These are phyloP conservation scores for Tryphoninae sp. DNA, from an alignment of 2,888 invertebrate genomes.

Conservation along the genomic window DNA sequence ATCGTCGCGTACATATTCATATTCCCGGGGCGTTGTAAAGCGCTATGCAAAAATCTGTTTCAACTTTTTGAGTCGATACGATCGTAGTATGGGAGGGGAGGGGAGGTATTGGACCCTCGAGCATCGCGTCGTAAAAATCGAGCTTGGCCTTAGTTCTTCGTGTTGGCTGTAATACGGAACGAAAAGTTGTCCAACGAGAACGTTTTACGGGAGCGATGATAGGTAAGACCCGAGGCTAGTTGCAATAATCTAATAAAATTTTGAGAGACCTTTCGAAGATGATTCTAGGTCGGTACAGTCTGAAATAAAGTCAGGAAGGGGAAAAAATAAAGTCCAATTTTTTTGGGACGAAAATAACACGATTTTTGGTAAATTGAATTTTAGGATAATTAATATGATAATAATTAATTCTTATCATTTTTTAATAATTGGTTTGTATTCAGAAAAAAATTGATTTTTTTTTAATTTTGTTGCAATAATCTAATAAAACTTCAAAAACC, in stretches of 20 bases:
- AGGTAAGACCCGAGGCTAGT: conserved; percentile 43
- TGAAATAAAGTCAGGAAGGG: neutral
- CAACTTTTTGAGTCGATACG: conserved; percentile 8
- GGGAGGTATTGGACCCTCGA: neutral
- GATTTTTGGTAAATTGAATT: neutral
- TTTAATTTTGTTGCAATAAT: conserved; percentile 67
- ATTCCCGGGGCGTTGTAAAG: conserved; percentile 36
- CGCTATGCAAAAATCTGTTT: conserved; percentile 23
- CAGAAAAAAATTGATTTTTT: too few relatives aligned
- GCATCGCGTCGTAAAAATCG: conserved; percentile 45
- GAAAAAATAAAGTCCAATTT: neutral
- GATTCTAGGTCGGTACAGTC: conserved; percentile 34
- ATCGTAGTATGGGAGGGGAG: conserved; percentile 1
- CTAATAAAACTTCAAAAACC: conserved; percentile 65
- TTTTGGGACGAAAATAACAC: neutral
- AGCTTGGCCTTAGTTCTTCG: conserved; percentile 38
- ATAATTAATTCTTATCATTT: too few relatives aligned
- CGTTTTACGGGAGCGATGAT: conserved; percentile 64
- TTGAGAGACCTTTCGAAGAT: conserved; percentile 50
- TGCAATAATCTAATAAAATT: conserved; percentile 69
- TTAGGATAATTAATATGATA: too few relatives aligned
- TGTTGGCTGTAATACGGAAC: conserved; percentile 38
- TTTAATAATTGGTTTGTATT: too few relatives aligned
- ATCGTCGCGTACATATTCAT: conserved; percentile 9
- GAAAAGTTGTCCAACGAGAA: conserved; percentile 26